Evolutionary conservation across 1,140 invertebrate genomes (phyloP), one percentile per base, ranked within the genome.

Genomic region (Drosophila punjabiensis): DNA sequence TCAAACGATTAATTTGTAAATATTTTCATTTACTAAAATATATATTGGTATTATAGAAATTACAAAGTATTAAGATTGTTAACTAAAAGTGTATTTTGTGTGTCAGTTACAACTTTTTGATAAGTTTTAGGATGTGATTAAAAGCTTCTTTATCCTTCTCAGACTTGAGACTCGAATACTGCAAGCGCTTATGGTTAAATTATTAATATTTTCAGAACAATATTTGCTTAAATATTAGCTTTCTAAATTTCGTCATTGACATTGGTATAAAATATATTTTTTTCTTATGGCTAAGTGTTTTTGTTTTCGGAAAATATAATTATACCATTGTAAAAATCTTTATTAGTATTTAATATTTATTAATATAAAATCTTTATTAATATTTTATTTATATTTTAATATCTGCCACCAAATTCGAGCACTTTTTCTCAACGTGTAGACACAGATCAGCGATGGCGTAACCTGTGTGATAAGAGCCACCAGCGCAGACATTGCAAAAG

Each of bases 401-500:
- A 5, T 7, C 4, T 5, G 1, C 2, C n/a, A 20, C 18, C 14
- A 35, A 58, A 24, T 37, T 9, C 1, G 11, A 18, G 7, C 1
- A 32, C 18, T 30, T 10, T 64, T 64, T 56, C 6, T 30, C 9
- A 0, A 13, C 11, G 63, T 65, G 63, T 56, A 67, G 28, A 35
- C 32, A 28, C 65, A 35, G 33, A 61, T 56, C 48, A 30, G 66
- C 39, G 37, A 61, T 74, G 70, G 68, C 55, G 68, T 74, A 74
- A 76, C 18, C 43, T 28, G 35, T 65, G 41, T 65, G 71, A 65
- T 76, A 76, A 76, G 55, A 58, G 55, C 37, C 55, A 58, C 20
- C 33, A 35, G 41, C n/a, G 71, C 67, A 61, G 52, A 61, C 53
- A 47, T 75, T 63, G 71, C 71, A 30, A 74, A 48, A 76, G 41